phyloP scores from a whole-genome alignment of 2,797 vertebrate species.

The Diplodus puntazzo region DNA sequence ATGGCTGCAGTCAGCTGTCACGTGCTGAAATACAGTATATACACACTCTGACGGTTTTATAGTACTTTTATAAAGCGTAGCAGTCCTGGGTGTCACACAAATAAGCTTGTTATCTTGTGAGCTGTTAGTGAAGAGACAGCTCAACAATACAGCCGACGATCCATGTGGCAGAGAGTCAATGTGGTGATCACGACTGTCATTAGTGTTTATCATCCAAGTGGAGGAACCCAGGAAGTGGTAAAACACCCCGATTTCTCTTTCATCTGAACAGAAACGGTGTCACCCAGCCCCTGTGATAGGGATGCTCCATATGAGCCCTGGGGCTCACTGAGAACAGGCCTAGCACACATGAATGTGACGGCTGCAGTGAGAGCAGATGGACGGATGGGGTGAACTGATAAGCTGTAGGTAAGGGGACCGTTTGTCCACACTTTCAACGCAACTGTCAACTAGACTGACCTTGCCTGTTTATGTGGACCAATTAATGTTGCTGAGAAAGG shows the following conservation, averaged over 20 bases:
- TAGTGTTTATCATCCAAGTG: constrained; percentile 14
- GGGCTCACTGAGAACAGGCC: constrained; percentile 23
- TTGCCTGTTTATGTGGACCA: constrained; percentile 1
- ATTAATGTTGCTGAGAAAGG: neutral
- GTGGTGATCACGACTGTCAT: constrained; percentile 37
- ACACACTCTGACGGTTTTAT: neutral
- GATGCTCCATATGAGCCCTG: constrained; percentile 34
- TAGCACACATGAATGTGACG: constrained; percentile 25
- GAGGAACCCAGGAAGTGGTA: constrained; percentile 12
- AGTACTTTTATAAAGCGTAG: neutral
- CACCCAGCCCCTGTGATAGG: constrained; percentile 11
- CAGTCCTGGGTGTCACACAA: neutral
- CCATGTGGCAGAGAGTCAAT: constrained; percentile 38
- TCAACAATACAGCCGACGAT: constrained; percentile 22
- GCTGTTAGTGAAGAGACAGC: constrained; percentile 18
- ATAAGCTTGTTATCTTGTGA: constrained; percentile 32
- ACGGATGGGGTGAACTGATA: constrained; percentile 28
- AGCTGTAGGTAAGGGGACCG: constrained; percentile 27
- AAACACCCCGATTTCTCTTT: constrained; percentile 5
- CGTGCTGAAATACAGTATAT: neutral
- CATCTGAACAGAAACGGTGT: constrained; percentile 20
- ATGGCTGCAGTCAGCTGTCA: neutral
- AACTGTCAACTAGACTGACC: constrained; percentile 11
- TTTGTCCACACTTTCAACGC: constrained; percentile 19
- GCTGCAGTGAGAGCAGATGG: constrained; percentile 53